phyloP scores from a whole-genome alignment of 1,140 invertebrate species.

The Drosophila ananassae region DNA sequence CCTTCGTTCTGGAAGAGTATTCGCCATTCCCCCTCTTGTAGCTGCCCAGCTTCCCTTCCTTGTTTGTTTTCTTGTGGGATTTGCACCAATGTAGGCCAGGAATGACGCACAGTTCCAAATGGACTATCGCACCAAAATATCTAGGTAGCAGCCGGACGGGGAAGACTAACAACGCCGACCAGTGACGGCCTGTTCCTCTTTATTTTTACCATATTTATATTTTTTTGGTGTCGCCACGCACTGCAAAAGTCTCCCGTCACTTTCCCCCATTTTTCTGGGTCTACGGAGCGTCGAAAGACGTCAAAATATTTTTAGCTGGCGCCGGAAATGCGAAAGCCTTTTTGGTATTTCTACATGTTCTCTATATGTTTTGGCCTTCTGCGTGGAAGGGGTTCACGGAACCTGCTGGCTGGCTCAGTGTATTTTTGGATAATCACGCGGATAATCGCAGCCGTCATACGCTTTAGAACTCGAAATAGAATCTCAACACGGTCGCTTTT shows the following conservation, averaged over 20 bases:
- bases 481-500: neutral
- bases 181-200: constrained; percentile 51
- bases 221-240: neutral
- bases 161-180: constrained; percentile 6
- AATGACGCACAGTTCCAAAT: constrained; percentile 73
- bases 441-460: constrained; percentile 51
- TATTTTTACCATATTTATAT: constrained; percentile 25
- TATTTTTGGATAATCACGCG: constrained; percentile 74
- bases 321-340: constrained; percentile 76
- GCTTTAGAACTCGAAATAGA: neutral
- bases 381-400: constrained; percentile 9
- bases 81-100: constrained; percentile 65
- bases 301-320: constrained; percentile 78
- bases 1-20: neutral
- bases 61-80: constrained; percentile 60
- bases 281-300: constrained; percentile 48
- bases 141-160: neutral
- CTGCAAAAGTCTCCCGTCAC: neutral
- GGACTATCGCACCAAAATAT: constrained; percentile 40
- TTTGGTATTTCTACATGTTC: constrained; percentile 27
- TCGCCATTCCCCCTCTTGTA: neutral
- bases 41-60: constrained; percentile 12
- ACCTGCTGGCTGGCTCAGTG: constrained; percentile 18
- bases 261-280: neutral
- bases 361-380: constrained; percentile 26